Conservation (phyloP, 2,888 invertebrate species). For the Rugalucina vietnamica region DNA sequence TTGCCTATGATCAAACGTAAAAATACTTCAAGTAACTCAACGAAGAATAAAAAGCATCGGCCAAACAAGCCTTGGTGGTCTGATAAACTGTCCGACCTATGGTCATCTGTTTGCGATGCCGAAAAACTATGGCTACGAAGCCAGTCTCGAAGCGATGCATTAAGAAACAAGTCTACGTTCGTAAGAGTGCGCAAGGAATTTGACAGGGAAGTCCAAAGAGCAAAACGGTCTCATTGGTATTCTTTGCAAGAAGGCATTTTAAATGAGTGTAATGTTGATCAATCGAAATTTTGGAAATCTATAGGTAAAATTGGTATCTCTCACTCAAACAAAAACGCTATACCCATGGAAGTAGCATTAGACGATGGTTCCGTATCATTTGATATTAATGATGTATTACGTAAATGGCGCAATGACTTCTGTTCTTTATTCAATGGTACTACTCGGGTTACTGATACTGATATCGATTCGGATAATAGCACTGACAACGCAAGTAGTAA, state of each 20-base stretch:
- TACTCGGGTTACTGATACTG: background rate
- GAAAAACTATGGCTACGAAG: slow-evolving; percentile 18
- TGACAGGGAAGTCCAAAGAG: slow-evolving; percentile 33
- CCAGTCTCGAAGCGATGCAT: background rate
- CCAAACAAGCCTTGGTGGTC: slow-evolving; percentile 36
- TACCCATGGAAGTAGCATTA: slow-evolving; percentile 9
- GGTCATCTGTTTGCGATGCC: slow-evolving; percentile 12
- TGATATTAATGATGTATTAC: slow-evolving; percentile 8
- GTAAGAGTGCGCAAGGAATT: slow-evolving; percentile 14
- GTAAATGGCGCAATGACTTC: background rate
- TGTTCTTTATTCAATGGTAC: background rate
- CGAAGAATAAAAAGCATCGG: slow-evolving; percentile 11
- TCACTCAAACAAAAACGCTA: background rate
- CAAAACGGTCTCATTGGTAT: slow-evolving; percentile 35
- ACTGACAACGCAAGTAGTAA: background rate
- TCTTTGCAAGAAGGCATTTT: background rate
- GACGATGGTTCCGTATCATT: background rate
- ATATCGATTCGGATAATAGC: background rate
- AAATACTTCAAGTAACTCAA: background rate
- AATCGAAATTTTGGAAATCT: slow-evolving; percentile 34
- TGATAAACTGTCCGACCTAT: slow-evolving; percentile 22
- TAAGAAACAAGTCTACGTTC: slow-evolving; percentile 1
- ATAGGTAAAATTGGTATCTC: slow-evolving; percentile 33
- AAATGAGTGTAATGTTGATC: slow-evolving; percentile 27
- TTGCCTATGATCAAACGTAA: background rate